These are phyloP conservation scores for Pogonocichla stellata DNA, from an alignment of 2,113 vertebrate genomes.

Conservation along the genomic window DNA sequence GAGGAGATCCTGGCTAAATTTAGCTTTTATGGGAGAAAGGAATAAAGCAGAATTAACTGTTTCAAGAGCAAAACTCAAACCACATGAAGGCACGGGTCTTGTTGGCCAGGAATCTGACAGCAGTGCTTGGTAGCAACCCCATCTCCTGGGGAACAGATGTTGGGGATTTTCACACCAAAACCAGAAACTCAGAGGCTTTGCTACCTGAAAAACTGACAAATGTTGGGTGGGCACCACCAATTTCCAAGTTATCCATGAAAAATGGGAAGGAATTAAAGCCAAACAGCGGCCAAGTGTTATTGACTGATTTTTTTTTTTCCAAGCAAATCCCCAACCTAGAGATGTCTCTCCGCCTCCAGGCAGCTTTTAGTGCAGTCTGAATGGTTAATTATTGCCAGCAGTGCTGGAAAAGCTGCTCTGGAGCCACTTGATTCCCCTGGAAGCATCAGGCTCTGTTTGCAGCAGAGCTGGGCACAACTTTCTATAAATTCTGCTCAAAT, in stretches of 20 bases:
- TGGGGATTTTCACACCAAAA: constrained; percentile 63
- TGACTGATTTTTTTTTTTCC: background rate
- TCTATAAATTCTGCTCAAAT: constrained; percentile 17
- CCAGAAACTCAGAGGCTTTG: constrained; percentile 41
- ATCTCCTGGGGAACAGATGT: constrained; percentile 79
- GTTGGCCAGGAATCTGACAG: constrained; percentile 81
- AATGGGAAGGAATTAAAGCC: background rate
- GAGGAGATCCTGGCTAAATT: constrained; percentile 77
- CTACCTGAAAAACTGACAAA: background rate
- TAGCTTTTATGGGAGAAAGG: constrained; percentile 80
- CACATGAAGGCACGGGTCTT: constrained; percentile 77
- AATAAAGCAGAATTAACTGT: constrained; percentile 79
- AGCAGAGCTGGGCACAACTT: background rate
- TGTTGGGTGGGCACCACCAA: background rate
- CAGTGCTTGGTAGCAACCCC: constrained; percentile 76
- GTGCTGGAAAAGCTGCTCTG: constrained; percentile 67
- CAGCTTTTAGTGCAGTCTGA: constrained; percentile 75
- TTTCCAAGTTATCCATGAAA: background rate
- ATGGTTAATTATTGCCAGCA: constrained; percentile 78
- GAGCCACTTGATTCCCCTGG: background rate
- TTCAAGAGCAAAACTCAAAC: constrained; percentile 82
- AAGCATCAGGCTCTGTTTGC: background rate
- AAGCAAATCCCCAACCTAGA: background rate
- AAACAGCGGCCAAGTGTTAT: background rate
- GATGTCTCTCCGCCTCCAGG: constrained; percentile 60